Conservation (phyloP, 53 echinoderm and acorn worm genomes). For the Stichopus horrens region DNA sequence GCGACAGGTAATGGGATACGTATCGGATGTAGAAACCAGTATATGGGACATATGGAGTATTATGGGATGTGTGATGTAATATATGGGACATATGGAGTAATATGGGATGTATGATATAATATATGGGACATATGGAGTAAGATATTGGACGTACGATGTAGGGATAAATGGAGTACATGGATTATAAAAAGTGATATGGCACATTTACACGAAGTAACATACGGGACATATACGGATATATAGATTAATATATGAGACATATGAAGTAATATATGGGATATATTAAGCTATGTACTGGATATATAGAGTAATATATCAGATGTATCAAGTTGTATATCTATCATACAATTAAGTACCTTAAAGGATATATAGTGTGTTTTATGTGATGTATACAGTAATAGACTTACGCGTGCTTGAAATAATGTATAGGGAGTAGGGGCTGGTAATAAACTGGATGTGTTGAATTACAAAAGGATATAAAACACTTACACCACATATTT, state of each 20-base stretch:
- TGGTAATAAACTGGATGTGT: neutral
- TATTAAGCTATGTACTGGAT: neutral
- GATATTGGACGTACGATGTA: neutral
- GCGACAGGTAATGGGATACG: constrained; percentile 62
- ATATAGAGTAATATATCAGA: neutral
- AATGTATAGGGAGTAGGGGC: neutral
- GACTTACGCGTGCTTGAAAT: neutral
- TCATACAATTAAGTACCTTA: neutral
- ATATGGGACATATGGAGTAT: neutral
- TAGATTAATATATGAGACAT: neutral
- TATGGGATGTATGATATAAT: neutral
- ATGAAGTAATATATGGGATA: neutral
- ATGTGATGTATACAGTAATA: neutral
- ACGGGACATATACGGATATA: neutral
- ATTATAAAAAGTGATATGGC: no score
- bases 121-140: no score
- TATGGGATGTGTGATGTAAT: neutral
- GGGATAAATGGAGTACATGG: no score
- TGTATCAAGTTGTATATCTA: neutral
- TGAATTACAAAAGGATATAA: no score
- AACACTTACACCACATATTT: no score
- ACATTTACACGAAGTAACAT: no score
- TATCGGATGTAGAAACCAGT: neutral
- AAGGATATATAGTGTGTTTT: neutral
- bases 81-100: neutral